Conservation (phyloP, 2,888 invertebrate species). For the Dexiosoma caninum region DNA sequence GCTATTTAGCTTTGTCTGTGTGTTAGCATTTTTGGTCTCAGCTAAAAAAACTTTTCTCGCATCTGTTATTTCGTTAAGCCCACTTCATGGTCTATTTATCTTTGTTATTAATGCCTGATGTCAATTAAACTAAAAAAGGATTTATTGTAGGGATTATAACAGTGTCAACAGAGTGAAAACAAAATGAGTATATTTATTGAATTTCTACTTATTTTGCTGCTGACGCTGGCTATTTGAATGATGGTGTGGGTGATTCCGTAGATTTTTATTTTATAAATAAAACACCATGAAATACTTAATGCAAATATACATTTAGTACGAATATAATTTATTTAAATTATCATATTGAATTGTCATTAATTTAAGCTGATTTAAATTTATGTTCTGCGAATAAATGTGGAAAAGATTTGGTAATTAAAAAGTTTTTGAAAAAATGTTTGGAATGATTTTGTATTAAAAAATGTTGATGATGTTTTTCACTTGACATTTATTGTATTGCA, state of each 20-base stretch:
- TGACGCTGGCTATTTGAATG: neutral
- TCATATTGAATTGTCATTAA: constrained; percentile 34
- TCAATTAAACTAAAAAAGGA: constrained; percentile 53
- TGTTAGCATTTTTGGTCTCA: too few species aligned
- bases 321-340: constrained; percentile 34
- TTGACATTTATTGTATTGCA: too few species aligned
- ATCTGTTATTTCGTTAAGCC: constrained; percentile 37
- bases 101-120: constrained; percentile 45
- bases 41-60: too few species aligned
- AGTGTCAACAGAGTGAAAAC: constrained; percentile 45
- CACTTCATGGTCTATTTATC: constrained; percentile 34
- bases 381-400: neutral
- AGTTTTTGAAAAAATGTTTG: neutral
- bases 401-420: too few species aligned
- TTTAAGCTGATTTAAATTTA: constrained; percentile 33
- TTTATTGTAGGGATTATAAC: constrained; percentile 56
- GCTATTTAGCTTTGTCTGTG: too few species aligned
- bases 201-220: neutral
- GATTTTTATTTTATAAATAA: neutral
- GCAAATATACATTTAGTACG: neutral
- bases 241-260: neutral
- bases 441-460: too few species aligned
- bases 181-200: constrained; percentile 36
- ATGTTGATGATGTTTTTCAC: too few species aligned
- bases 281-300: too few species aligned